Evolutionary conservation across 2,797 vertebrate genomes (phyloP).

Genomic region (Coregonus sp.): DNA sequence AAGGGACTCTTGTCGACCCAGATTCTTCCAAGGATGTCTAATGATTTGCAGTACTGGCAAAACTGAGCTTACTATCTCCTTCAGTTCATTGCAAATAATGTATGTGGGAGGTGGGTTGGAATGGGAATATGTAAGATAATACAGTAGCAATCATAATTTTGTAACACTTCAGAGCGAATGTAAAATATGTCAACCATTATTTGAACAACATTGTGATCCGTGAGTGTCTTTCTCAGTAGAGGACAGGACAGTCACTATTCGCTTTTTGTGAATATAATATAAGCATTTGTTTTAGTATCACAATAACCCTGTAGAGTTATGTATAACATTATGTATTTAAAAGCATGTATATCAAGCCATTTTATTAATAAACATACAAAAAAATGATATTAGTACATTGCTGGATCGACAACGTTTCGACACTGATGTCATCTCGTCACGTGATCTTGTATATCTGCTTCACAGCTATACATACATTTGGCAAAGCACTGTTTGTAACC

Average conservation of each 20-base stretch:
- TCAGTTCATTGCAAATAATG: neutral
- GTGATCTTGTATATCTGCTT: constrained; percentile 71
- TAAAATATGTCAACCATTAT: neutral
- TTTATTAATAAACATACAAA: constrained; percentile 37
- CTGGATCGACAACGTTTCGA: constrained; percentile 31
- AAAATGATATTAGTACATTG: constrained; percentile 38
- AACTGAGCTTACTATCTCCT: neutral
- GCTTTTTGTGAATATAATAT: neutral
- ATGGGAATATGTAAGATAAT: neutral
- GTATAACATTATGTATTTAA: constrained; percentile 83
- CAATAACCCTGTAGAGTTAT: constrained; percentile 67
- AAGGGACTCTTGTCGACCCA: neutral
- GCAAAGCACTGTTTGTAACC: constrained; percentile 80
- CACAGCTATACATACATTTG: constrained; percentile 75
- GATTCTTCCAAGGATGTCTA: neutral
- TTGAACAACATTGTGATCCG: neutral
- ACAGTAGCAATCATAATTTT: neutral
- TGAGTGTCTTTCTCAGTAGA: neutral
- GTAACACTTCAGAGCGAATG: neutral
- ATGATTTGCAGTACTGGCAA: neutral
- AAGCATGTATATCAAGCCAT: constrained; percentile 56
- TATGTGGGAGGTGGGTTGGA: neutral
- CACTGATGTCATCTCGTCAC: constrained; percentile 75
- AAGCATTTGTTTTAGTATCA: neutral
- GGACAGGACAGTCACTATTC: neutral